phyloP scores from a whole-genome alignment of 1,140 invertebrate genomes.

The Scylla paramamosain region DNA sequence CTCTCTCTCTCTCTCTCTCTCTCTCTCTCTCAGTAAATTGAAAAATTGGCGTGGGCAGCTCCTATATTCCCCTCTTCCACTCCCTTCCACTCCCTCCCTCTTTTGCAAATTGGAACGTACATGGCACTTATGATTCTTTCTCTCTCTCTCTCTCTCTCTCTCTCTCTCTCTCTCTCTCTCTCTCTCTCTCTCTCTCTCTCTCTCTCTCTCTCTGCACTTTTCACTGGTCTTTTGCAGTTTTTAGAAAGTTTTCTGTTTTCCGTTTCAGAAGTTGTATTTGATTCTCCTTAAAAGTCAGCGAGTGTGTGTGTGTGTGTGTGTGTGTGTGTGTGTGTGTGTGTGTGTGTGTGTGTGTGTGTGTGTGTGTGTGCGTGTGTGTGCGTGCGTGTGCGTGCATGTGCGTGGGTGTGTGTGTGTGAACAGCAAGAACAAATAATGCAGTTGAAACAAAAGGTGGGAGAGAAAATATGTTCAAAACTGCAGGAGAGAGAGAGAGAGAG shows the following conservation, averaged over 20 bases:
- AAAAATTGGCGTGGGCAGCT: constrained; percentile 61
- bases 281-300: not conserved
- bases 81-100: not conserved
- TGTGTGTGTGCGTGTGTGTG: not conserved
- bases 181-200: constrained; percentile 21
- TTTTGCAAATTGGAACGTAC: constrained; percentile 1
- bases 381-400: not conserved
- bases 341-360: not conserved
- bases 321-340: not conserved
- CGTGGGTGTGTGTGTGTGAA: not conserved
- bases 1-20: constrained; percentile 35
- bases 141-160: not conserved
- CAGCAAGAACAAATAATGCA: not conserved
- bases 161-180: constrained; percentile 23
- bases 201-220: not conserved
- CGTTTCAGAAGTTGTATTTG: not conserved
- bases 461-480: no score
- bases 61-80: constrained; percentile 55
- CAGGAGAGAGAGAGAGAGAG: not conserved
- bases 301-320: not conserved
- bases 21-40: constrained; percentile 44
- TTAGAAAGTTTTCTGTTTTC: not conserved
- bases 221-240: not conserved
- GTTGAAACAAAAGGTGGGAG: no score
- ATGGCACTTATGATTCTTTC: not conserved